Conservation (phyloP, 1,140 invertebrate species). For the Macrocentrus cingulum region DNA sequence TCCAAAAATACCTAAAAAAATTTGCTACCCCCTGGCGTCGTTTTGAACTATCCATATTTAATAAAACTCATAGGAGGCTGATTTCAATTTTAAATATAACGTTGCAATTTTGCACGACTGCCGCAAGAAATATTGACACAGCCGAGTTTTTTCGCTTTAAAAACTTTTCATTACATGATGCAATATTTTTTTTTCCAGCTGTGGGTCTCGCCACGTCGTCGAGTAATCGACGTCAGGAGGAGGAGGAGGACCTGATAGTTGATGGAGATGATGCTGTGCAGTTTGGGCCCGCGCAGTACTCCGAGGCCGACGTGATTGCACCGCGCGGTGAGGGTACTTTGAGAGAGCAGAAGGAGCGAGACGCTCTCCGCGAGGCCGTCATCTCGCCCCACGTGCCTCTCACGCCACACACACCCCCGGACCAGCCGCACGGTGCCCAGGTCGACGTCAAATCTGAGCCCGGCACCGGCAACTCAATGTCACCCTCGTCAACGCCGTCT, state of each 20-base stretch:
- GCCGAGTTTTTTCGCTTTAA: no score
- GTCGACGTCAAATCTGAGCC: slow-evolving; percentile 57
- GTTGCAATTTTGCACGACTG: no score
- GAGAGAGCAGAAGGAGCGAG: slow-evolving; percentile 62
- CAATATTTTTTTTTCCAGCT: slow-evolving; percentile 33
- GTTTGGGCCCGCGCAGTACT: slow-evolving; percentile 84
- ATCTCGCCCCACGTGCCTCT: slow-evolving; percentile 55
- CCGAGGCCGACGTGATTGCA: slow-evolving; percentile 71
- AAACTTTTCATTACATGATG: not conserved
- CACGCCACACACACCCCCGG: slow-evolving; percentile 39
- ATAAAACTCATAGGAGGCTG: no score
- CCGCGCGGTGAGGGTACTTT: slow-evolving; percentile 61
- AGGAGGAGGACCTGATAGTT: slow-evolving; percentile 79
- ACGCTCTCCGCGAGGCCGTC: slow-evolving; percentile 65
- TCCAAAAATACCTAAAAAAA: no score
- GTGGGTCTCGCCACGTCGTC: slow-evolving; percentile 62
- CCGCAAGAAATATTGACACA: no score
- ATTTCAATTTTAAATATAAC: no score
- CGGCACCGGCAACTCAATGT: slow-evolving; percentile 29
- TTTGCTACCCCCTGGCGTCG: no score
- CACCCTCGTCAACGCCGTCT: slow-evolving; percentile 38
- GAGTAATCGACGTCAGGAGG: slow-evolving; percentile 63
- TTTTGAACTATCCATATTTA: no score
- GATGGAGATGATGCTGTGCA: slow-evolving; percentile 73
- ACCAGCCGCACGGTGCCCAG: slow-evolving; percentile 38